Conservation (phyloP, 2,888 invertebrate species). For the Trachelus troglodyta region DNA sequence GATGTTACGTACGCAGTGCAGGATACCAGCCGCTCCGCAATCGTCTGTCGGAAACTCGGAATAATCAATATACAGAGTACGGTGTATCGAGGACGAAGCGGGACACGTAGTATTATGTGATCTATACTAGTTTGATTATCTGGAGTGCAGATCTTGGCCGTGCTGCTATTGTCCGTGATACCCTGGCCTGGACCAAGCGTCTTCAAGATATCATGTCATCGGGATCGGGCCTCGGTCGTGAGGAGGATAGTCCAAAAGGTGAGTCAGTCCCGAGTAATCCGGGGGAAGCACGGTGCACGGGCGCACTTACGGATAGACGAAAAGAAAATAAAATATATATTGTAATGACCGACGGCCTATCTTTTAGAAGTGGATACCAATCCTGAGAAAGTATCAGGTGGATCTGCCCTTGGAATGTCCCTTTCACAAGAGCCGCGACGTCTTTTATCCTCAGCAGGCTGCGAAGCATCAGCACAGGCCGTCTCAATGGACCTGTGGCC, state of each 20-base stretch:
- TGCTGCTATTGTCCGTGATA: slow-evolving; percentile 84
- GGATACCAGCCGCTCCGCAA: no score
- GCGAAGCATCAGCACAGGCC: slow-evolving; percentile 87
- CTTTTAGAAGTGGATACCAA: slow-evolving; percentile 85
- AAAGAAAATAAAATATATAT: no score
- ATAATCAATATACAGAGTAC: no score
- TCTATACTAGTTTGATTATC: neutral
- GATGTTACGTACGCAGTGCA: neutral
- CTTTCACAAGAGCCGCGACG: slow-evolving; percentile 87
- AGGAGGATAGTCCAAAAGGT: slow-evolving; percentile 86
- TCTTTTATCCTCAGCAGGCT: slow-evolving; percentile 87
- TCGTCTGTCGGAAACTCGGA: neutral
- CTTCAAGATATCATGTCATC: slow-evolving; percentile 87
- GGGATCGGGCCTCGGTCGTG: slow-evolving; percentile 90
- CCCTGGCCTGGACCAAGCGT: slow-evolving; percentile 90
- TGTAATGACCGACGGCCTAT: neutral
- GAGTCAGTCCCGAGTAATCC: slow-evolving; percentile 21
- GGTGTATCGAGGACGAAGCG: no score
- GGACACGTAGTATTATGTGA: no score
- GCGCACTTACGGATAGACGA: no score
- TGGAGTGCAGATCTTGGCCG: slow-evolving; percentile 76
- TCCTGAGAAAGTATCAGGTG: slow-evolving; percentile 89
- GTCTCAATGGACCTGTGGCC: slow-evolving; percentile 90
- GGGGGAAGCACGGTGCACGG: no score
- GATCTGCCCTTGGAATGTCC: slow-evolving; percentile 90